Percentiles rank a stretch among this genome's conserved stretches.
phyloP scores from a whole-genome alignment of 1,140 invertebrate genomes.

The Ceratina australensis region DNA sequence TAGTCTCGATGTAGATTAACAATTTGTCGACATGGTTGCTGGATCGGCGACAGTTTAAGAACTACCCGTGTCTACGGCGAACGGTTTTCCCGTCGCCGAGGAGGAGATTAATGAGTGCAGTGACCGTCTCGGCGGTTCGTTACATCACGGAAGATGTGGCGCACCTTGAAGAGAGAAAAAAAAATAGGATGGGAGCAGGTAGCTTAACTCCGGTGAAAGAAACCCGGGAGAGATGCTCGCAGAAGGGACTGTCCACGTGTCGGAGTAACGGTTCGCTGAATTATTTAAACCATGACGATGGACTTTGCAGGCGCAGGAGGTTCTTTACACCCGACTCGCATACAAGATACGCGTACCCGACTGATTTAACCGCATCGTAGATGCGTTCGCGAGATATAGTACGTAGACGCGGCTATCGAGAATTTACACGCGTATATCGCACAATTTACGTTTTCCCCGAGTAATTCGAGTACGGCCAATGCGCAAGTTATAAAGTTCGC shows the following conservation, averaged over 20 bases:
- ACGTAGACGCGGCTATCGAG: conserved; percentile 13
- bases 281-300: conserved; percentile 56
- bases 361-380: conserved; percentile 32
- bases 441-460: background rate
- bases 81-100: background rate
- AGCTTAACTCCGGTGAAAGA: conserved; percentile 35
- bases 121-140: conserved; percentile 27
- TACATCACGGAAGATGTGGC: conserved; percentile 18
- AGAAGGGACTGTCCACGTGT: conserved; percentile 50
- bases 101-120: conserved; percentile 32
- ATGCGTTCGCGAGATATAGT: conserved; percentile 26
- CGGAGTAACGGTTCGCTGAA: conserved; percentile 57
- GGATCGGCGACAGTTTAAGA: background rate
- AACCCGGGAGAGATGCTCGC: conserved; percentile 20
- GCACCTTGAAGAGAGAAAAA: conserved; percentile 33
- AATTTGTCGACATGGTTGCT: background rate
- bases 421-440: conserved; percentile 10
- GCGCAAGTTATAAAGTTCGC: too few relatives aligned
- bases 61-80: background rate
- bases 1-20: background rate
- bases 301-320: conserved; percentile 29
- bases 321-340: conserved; percentile 40
- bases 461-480: background rate
- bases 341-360: conserved; percentile 34
- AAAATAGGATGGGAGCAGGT: conserved; percentile 30